phyloP scores from a whole-genome alignment of 2,797 vertebrate species.

The Leptoclinus maculatus region DNA sequence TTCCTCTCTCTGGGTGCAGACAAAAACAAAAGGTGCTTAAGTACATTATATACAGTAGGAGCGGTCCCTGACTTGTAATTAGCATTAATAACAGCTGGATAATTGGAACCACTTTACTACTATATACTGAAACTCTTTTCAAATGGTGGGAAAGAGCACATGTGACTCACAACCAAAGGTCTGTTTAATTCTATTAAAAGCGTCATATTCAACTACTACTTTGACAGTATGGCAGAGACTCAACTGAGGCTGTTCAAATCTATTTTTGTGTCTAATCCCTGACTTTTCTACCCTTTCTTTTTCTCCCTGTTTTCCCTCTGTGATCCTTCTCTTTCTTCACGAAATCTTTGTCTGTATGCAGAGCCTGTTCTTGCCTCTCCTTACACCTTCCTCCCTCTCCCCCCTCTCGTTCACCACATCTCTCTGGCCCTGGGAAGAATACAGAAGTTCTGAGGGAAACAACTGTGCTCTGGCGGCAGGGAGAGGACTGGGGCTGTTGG shows the following conservation, averaged over 20 bases:
- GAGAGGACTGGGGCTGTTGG: constrained; percentile 48
- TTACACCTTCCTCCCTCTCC: constrained; percentile 36
- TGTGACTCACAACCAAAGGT: constrained; percentile 36
- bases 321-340: constrained; percentile 23
- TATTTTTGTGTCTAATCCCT: constrained; percentile 47
- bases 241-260: constrained; percentile 29
- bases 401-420: constrained; percentile 20
- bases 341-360: constrained; percentile 56
- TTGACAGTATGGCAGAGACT: constrained; percentile 31
- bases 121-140: constrained; percentile 6
- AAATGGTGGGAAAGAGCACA: not conserved
- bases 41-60: constrained; percentile 47
- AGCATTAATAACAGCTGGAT: constrained; percentile 42
- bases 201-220: constrained; percentile 33
- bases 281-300: constrained; percentile 40
- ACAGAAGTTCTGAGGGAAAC: constrained; percentile 69
- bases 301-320: constrained; percentile 20
- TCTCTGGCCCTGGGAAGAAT: constrained; percentile 68
- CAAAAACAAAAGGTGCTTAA: constrained; percentile 62
- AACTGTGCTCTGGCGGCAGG: constrained; percentile 51
- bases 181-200: constrained; percentile 61
- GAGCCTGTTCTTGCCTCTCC: constrained; percentile 37
- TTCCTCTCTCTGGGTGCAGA: constrained; percentile 41
- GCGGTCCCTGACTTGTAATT: constrained; percentile 54
- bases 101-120: constrained; percentile 42